Evolutionary conservation across 2,888 invertebrate species (phyloP), one percentile per base, ranked within the genome.

Genomic region (Phorcus lineatus): DNA sequence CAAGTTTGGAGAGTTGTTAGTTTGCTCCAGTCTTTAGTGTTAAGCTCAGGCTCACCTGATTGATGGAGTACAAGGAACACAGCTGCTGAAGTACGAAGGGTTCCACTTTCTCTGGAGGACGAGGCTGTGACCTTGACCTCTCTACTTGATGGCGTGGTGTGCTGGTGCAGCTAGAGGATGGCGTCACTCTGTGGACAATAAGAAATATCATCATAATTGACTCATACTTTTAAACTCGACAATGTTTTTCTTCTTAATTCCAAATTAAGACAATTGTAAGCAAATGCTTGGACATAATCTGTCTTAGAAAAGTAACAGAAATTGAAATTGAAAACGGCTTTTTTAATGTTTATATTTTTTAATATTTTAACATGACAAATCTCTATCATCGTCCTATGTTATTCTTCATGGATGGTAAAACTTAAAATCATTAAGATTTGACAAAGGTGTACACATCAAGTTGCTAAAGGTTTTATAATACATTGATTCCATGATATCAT

Each of bases 1-100:
- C 36, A 36, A 36, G 4, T 36, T 36, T n/a, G n/a, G n/a, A n/a
- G 7, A 36, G 2, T 36, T 36, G 7, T 4, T 2, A 2, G 4
- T 36, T 36, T 2, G 19, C 19, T 24, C 24, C 1, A n/a, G 6
- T 47, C 47, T 11, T 47, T 6, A n/a, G n/a, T n/a, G n/a, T 13
- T 47, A 47, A 11, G 11, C 22, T n/a, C 16, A 0, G 9, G 0
- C 77, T 77, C 62, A 77, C 77, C 55, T 54, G 22, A 28, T 77
- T 66, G 40, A 77, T 52, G 19, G 47, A 47, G 40, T 77, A 77
- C 40, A 77, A 36, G 22, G 62, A 40, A 47, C 77, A 77, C 22
- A 77, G 13, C 22, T 66, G 28, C 19, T 77, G 36, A 13, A 77
- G 47, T 6, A 57, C 19, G 40, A 16, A 1, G 17, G 36, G 19